Evolutionary conservation across 2,888 invertebrate genomes (phyloP).

Genomic region (Blastobasis adustella): DNA sequence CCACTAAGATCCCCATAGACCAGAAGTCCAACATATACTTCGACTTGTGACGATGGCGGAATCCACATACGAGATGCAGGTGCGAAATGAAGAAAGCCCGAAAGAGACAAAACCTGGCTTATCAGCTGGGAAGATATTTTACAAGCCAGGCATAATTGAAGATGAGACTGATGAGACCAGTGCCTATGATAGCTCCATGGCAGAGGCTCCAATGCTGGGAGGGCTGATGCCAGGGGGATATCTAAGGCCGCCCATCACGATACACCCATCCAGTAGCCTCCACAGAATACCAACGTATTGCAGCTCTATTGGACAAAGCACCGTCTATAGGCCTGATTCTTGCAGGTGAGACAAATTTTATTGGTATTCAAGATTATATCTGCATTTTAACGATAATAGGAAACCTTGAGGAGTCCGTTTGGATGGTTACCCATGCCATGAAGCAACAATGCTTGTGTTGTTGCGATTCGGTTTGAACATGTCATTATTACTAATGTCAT

Average conservation of each 20-base stretch:
- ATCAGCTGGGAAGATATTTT: slow-evolving; percentile 63
- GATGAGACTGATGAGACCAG: slow-evolving; percentile 69
- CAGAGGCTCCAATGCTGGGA: slow-evolving; percentile 59
- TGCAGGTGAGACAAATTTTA: slow-evolving; percentile 54
- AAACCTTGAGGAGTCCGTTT: too few species aligned
- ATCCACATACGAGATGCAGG: slow-evolving; percentile 56
- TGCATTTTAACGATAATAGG: too few species aligned
- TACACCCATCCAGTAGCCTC: slow-evolving; percentile 62
- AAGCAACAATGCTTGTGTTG: too few species aligned
- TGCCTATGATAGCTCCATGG: slow-evolving; percentile 57
- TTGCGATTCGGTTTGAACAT: too few species aligned
- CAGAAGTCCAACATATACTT: too few species aligned
- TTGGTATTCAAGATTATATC: not conserved
- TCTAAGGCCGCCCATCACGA: slow-evolving; percentile 41
- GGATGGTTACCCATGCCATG: too few species aligned
- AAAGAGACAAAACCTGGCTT: slow-evolving; percentile 40
- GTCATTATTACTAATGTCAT: too few species aligned
- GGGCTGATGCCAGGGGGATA: slow-evolving; percentile 41
- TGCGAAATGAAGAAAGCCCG: slow-evolving; percentile 32
- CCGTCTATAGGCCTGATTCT: slow-evolving; percentile 70
- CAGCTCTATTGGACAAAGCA: slow-evolving; percentile 75
- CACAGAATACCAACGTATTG: slow-evolving; percentile 76
- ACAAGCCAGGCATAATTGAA: slow-evolving; percentile 59
- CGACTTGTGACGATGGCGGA: slow-evolving; percentile 31
- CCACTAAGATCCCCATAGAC: too few species aligned